phyloP scores from a whole-genome alignment of 2,797 vertebrate genomes.

The Xenopus petersii region DNA sequence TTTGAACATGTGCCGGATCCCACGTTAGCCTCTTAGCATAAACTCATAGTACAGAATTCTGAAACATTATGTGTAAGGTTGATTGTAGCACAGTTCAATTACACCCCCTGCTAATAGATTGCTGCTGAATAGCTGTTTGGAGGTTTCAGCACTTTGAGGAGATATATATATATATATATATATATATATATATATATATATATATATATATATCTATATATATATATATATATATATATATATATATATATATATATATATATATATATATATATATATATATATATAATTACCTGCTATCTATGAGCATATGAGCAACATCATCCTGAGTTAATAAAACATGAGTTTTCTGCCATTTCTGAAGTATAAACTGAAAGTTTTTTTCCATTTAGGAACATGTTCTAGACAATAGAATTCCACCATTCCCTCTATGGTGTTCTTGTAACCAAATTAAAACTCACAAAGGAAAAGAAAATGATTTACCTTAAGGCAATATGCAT shows the following conservation, averaged over 20 bases:
- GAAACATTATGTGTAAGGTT: slow-evolving; percentile 39
- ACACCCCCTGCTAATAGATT: slow-evolving; percentile 31
- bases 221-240: too few species aligned
- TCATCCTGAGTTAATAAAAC: slow-evolving; percentile 41
- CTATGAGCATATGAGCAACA: slow-evolving; percentile 45
- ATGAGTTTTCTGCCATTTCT: background rate
- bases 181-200: too few species aligned
- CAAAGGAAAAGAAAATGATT: too few species aligned
- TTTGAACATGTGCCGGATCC: slow-evolving; percentile 18
- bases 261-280: too few species aligned
- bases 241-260: background rate
- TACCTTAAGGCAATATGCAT: too few species aligned
- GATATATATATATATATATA: too few species aligned
- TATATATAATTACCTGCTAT: slow-evolving; percentile 25
- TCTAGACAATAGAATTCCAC: too few species aligned
- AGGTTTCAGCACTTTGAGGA: slow-evolving; percentile 49
- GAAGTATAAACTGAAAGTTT: slow-evolving; percentile 17
- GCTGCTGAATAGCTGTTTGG: slow-evolving; percentile 25
- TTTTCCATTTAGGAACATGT: background rate
- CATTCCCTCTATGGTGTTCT: too few species aligned
- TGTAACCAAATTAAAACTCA: too few species aligned
- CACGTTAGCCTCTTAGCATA: slow-evolving; percentile 15
- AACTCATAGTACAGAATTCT: slow-evolving; percentile 41
- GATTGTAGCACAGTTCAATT: slow-evolving; percentile 25
- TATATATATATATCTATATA: too few species aligned